Base-by-base conservation (phyloP, 2,888 invertebrate species). In the Nasonia oneida region DNA sequence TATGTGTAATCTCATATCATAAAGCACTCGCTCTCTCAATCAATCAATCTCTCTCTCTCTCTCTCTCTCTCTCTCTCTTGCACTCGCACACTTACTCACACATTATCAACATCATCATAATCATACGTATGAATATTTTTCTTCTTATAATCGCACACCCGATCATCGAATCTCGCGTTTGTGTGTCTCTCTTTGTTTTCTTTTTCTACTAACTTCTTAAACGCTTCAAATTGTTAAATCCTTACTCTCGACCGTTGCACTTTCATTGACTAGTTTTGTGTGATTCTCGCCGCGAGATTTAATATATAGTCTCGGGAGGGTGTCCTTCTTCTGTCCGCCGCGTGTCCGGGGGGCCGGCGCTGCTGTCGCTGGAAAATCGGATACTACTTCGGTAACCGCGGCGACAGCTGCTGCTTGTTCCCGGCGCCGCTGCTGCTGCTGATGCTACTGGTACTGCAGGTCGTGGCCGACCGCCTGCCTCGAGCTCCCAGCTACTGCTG, bases 251-350 rank as follows among this genome's bases (percentile, higher is more conserved):
- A 92, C 91, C 91, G 93, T 93, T 93, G 93, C 93, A 93, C 93
- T 93, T 93, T 93, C 91, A 93, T 93, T 93, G 93, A 93, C 93
- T 93, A 93, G 93, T 92, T 93, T 92, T 89, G 90, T 92, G 92
- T 84, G 78, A 73, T 79, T 84, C 39, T 83, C 71, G 73, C 77
- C 53, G 74, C 81, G 86, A 83, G 82, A 73, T 29, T 29, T 29
- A 29, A 29, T 29, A 29, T 57, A 79, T 64, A 74, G 74, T 57
- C 15, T 12, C 18, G 42, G 70, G 77, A 61, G 39, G 57, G 71
- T 42, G 10, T 18, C 15, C 29, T 15, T 15, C 29, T n/a, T 33
- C 33, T 23, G 29, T 18, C n/a, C 64, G 73, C 42, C 18, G 80
- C 29, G 23, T 39, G 6, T 29, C 53, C 6, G 18, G 78, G 57